phyloP scores from a whole-genome alignment of 1,140 invertebrate species.

The Holotrichia oblita region DNA sequence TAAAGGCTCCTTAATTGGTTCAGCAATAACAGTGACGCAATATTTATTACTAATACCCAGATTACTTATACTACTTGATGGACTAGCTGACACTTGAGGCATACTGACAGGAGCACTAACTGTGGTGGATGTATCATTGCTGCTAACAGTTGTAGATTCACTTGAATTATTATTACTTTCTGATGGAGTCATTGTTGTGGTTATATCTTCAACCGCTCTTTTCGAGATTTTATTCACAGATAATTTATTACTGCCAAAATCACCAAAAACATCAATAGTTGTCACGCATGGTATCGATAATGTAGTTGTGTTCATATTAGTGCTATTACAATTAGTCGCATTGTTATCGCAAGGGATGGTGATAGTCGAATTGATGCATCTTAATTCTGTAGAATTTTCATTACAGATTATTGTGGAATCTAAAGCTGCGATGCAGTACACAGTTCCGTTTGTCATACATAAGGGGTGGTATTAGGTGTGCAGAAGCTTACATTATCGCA shows the following conservation, averaged over 20 bases:
- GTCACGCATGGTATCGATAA: constrained; percentile 34
- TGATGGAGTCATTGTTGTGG: background rate
- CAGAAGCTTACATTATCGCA: constrained; percentile 30
- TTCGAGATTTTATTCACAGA: constrained; percentile 30
- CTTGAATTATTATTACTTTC: too few relatives aligned
- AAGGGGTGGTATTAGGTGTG: constrained; percentile 34
- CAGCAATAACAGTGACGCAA: too few relatives aligned
- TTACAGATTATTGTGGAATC: constrained; percentile 24
- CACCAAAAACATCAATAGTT: constrained; percentile 18
- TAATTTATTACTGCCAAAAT: constrained; percentile 23
- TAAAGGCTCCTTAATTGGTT: too few relatives aligned
- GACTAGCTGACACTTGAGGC: background rate
- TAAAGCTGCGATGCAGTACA: constrained; percentile 28
- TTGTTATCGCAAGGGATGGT: constrained; percentile 17
- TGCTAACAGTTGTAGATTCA: too few relatives aligned
- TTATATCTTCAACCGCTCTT: background rate
- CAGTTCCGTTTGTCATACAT: constrained; percentile 32
- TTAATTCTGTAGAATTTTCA: constrained; percentile 14
- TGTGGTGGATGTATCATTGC: too few relatives aligned
- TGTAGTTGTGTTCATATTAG: background rate
- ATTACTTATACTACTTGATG: constrained; percentile 11
- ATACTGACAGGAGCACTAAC: background rate
- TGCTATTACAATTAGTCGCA: background rate
- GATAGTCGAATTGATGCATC: constrained; percentile 33
- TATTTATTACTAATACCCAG: too few relatives aligned